Conservation (phyloP, 1,140 invertebrate genomes). For the Drosophila bocqueti region DNA sequence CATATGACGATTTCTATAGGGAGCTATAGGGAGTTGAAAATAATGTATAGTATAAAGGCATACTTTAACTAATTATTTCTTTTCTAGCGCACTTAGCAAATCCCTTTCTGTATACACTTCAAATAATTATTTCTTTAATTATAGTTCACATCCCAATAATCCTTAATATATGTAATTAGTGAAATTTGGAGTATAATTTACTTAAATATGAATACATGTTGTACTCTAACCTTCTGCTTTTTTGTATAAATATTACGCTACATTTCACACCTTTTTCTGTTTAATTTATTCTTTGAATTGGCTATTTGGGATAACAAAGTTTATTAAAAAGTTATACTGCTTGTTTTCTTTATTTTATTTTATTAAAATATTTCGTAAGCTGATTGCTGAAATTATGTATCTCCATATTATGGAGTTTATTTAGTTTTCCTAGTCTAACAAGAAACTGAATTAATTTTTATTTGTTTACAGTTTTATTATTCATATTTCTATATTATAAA, state of each 20-base stretch:
- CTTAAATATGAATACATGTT: neutral
- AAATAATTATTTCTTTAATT: neutral
- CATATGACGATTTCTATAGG: conserved; percentile 85
- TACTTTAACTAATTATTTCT: neutral
- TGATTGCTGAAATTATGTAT: too few species aligned
- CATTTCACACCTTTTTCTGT: neutral
- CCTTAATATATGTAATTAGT: neutral
- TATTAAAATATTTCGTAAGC: too few species aligned
- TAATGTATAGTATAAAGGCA: neutral
- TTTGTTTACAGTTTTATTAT: neutral
- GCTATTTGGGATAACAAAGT: too few species aligned
- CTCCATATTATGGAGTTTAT: neutral
- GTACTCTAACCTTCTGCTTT: neutral
- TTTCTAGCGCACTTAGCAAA: neutral
- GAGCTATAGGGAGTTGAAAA: neutral
- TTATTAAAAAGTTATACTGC: too few species aligned
- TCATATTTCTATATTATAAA: neutral
- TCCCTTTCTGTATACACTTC: neutral
- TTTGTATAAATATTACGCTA: neutral
- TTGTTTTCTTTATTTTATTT: too few species aligned
- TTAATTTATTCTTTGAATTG: too few species aligned
- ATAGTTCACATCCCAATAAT: neutral
- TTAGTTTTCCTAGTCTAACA: neutral
- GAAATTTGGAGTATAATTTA: neutral
- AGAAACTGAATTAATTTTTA: neutral